Evolutionary conservation across 2,113 vertebrate genomes (phyloP), one percentile per base, ranked within the genome.

Genomic region (Castor canadensis): DNA sequence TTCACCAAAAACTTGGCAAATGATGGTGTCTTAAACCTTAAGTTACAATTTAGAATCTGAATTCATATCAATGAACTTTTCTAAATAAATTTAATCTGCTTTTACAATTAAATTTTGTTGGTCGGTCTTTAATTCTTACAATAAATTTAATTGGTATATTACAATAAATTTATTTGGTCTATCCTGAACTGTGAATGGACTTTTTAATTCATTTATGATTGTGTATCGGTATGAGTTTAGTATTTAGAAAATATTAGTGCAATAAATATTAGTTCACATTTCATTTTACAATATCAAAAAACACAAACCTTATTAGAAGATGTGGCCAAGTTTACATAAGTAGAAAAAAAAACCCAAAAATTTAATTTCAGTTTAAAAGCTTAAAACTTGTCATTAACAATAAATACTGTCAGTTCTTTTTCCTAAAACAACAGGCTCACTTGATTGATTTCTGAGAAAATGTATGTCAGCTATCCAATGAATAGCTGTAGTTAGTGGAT

Each of bases 221-320:
- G 49, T 69, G 30, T 87, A 71, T 47, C 26, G 56, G 12, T 16
- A 45, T 38, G 26, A 47, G 62, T 32, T 60, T 47, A 49, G 86
- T 45, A 76, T 62, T 75, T 87, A 49, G 52, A 43, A 69, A 85
- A 54, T 67, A 40, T 38, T 66, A n/a, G n/a, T n/a, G n/a, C n/a
- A n/a, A 43, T 82, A 92, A 84, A 67, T 67, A 94, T 38, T 32
- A 75, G 40, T 71, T 95, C 15, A 89, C 35, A 60, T 86, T 89
- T 80, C 20, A 64, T 86, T 96, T 54, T 26, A 64, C 6, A 73
- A 60, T 43, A n/a, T 66, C 3, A 43, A 49, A 76, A 94, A 79
- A 45, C 1, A 45, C 15, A 8, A 54, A 9, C 0, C 16, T 80
- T 92, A n/a, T 80, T 92, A 60, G 47, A 91, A 56, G 64, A 54